phyloP scores from a whole-genome alignment of 2,888 invertebrate species.

The Hyles lineata region DNA sequence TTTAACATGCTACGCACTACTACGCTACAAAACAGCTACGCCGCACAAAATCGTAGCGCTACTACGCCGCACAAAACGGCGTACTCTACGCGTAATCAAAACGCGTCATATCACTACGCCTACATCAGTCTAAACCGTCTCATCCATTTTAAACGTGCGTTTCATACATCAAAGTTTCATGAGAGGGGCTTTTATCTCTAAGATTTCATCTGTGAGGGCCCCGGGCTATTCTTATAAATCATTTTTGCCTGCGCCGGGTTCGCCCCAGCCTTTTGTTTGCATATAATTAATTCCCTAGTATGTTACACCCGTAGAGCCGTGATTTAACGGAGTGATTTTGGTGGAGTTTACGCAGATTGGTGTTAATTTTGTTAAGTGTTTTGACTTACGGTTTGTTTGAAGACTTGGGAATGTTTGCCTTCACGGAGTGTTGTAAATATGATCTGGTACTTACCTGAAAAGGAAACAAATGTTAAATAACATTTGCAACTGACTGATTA shows the following conservation, averaged over 20 bases:
- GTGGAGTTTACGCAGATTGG: not conserved
- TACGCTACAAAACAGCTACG: not conserved
- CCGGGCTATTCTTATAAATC: constrained; percentile 43
- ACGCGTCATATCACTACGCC: not conserved
- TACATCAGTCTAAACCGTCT: constrained; percentile 16
- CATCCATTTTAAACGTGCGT: constrained; percentile 30
- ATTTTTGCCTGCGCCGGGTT: constrained; percentile 37
- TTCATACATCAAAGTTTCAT: constrained; percentile 30
- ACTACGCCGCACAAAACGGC: constrained; percentile 1
- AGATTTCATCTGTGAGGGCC: constrained; percentile 40
- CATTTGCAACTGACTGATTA: no score
- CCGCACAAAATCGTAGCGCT: not conserved
- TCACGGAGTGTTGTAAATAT: no score
- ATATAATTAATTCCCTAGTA: constrained; percentile 24
- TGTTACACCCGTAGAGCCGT: not conserved
- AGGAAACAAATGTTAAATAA: constrained; percentile 25
- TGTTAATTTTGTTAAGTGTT: not conserved
- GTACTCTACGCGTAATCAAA: not conserved
- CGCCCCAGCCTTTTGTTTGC: constrained; percentile 15
- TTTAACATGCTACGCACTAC: no score
- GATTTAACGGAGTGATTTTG: not conserved
- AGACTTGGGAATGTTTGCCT: no score
- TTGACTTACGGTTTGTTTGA: not conserved
- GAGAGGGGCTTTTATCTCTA: constrained; percentile 38
- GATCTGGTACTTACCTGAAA: constrained; percentile 49